Conservation (phyloP, 2,797 vertebrate species). For the Xenopus petersii region DNA sequence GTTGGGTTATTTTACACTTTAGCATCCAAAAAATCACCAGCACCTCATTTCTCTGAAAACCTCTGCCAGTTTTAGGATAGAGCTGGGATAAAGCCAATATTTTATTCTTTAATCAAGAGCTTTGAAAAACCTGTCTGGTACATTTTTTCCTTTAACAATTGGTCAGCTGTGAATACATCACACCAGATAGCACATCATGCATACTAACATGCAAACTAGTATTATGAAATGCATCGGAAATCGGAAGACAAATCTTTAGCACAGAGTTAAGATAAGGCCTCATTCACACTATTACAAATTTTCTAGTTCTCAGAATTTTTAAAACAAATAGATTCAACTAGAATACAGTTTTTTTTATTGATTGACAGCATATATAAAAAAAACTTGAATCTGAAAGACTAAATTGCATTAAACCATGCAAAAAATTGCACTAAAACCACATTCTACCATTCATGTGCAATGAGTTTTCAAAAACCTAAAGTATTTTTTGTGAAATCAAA, state of each 20-base stretch:
- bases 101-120: slow-evolving; percentile 44
- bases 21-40: slow-evolving; percentile 27
- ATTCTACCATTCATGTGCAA: no score
- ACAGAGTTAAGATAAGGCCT: neutral
- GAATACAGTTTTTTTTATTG: no score
- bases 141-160: neutral
- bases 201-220: slow-evolving; percentile 36
- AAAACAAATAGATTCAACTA: no score
- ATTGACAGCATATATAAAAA: no score
- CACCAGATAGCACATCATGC: slow-evolving; percentile 25
- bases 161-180: slow-evolving; percentile 30
- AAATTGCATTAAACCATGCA: no score
- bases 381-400: no score
- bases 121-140: slow-evolving; percentile 29
- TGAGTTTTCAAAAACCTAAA: no score
- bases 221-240: slow-evolving; percentile 42
- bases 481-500: no score
- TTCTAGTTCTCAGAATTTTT: no score
- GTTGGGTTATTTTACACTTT: slow-evolving; percentile 31
- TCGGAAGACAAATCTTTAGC: neutral
- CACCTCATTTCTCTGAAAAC: slow-evolving; percentile 36
- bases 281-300: no score
- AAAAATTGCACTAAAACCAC: no score
- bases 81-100: slow-evolving; percentile 31
- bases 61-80: slow-evolving; percentile 36